Conservation (phyloP, 2,113 vertebrate species). For the Callipepla californica region DNA sequence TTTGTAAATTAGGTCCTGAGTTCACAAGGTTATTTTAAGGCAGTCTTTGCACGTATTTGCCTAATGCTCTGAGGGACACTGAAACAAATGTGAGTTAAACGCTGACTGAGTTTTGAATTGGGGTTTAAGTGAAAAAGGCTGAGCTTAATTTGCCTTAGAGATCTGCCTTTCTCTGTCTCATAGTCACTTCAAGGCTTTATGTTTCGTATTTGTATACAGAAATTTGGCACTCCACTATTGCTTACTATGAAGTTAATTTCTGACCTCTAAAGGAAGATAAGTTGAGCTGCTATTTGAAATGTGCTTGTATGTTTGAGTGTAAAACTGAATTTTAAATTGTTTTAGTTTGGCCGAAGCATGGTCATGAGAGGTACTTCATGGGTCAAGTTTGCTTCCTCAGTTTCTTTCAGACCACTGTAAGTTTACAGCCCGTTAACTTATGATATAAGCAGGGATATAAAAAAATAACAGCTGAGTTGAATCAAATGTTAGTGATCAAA, state of each 20-base stretch:
- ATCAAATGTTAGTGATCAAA: background rate
- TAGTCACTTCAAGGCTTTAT: background rate
- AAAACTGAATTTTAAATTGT: background rate
- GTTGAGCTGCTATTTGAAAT: background rate
- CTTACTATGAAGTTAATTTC: background rate
- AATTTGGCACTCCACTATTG: background rate
- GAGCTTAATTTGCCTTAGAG: background rate
- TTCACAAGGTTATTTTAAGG: slow-evolving; percentile 8
- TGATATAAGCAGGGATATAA: background rate
- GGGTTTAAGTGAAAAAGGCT: background rate
- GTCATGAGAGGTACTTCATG: background rate
- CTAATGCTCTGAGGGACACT: background rate
- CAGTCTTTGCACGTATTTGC: background rate
- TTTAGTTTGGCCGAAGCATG: background rate
- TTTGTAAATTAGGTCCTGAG: background rate
- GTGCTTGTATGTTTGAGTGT: background rate
- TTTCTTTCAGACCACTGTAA: background rate
- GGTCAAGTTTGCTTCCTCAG: background rate
- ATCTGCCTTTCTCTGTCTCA: background rate
- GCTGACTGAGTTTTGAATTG: background rate
- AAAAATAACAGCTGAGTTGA: background rate
- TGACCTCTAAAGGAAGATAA: background rate
- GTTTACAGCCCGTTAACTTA: background rate
- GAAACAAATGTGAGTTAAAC: background rate
- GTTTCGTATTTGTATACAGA: background rate